Evolutionary conservation across 2,888 invertebrate genomes (phyloP).

Genomic region (Mesoligia furuncula): DNA sequence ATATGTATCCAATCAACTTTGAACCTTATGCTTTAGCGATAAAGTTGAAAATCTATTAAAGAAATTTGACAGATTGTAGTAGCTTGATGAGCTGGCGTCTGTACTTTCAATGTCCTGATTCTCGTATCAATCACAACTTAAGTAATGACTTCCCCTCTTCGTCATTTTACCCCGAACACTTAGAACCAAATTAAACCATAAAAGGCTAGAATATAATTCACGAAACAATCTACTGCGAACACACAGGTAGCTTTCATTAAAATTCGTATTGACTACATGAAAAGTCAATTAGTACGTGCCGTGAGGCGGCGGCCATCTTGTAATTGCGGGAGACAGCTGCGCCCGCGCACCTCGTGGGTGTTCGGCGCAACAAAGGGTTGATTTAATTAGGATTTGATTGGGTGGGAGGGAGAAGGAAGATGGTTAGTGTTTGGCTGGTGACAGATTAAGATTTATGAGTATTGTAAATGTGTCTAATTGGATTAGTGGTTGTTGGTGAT

Average conservation of each 20-base stretch:
- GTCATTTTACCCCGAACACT: not conserved
- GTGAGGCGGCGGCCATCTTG: constrained; percentile 83
- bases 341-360: constrained; percentile 80
- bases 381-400: constrained; percentile 71
- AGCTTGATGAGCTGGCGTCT: too few species aligned
- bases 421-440: constrained; percentile 9
- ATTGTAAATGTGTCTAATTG: not conserved
- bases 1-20: too few species aligned
- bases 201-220: constrained; percentile 70
- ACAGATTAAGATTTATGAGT: constrained; percentile 16
- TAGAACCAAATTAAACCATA: constrained; percentile 57
- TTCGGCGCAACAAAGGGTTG: constrained; percentile 69
- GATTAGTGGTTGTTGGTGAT: not conserved
- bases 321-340: constrained; percentile 86
- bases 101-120: not conserved
- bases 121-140: not conserved
- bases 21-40: too few species aligned
- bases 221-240: constrained; percentile 70
- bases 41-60: too few species aligned
- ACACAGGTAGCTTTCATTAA: constrained; percentile 74
- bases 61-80: too few species aligned
- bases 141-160: constrained; percentile 3
- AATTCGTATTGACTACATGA: constrained; percentile 84
- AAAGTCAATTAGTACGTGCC: constrained; percentile 89
- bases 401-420: constrained; percentile 45